phyloP scores from a whole-genome alignment of 2,113 vertebrate species.

The Equus przewalskii region DNA sequence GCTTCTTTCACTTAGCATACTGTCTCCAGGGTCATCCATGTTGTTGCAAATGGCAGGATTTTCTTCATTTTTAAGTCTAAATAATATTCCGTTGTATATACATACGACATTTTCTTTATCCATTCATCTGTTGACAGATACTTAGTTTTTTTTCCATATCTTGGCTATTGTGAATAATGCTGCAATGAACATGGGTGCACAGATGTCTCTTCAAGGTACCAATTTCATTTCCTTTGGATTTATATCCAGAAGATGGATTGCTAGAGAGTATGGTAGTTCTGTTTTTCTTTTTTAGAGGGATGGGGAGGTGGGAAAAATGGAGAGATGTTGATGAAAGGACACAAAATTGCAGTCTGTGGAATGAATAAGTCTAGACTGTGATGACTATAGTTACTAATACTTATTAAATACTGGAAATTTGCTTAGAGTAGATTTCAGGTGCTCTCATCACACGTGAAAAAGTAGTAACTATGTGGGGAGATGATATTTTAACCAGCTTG shows the following conservation, averaged over 20 bases:
- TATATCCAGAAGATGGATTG: not conserved
- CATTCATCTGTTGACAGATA: not conserved
- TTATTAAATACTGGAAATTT: not conserved
- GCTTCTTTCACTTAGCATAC: not conserved
- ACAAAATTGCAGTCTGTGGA: not conserved
- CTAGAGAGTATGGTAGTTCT: not conserved
- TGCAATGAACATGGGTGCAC: not conserved
- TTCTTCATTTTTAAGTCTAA: slow-evolving; percentile 4
- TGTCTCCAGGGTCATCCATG: not conserved
- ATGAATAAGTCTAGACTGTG: not conserved
- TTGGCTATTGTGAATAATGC: not conserved
- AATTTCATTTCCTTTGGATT: not conserved
- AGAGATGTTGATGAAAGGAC: not conserved
- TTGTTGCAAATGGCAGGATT: not conserved
- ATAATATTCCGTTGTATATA: not conserved
- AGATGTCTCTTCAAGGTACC: not conserved
- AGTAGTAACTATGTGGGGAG: no score
- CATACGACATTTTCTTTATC: not conserved
- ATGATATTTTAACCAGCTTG: not conserved
- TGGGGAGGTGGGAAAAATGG: not conserved
- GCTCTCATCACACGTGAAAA: not conserved
- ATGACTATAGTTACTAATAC: not conserved
- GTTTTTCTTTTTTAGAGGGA: not conserved
- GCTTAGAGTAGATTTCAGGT: not conserved
- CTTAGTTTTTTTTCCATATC: not conserved